Evolutionary conservation across 2,888 invertebrate genomes (phyloP), one percentile per base, ranked within the genome.

Genomic region (Xanthorhoe designata): DNA sequence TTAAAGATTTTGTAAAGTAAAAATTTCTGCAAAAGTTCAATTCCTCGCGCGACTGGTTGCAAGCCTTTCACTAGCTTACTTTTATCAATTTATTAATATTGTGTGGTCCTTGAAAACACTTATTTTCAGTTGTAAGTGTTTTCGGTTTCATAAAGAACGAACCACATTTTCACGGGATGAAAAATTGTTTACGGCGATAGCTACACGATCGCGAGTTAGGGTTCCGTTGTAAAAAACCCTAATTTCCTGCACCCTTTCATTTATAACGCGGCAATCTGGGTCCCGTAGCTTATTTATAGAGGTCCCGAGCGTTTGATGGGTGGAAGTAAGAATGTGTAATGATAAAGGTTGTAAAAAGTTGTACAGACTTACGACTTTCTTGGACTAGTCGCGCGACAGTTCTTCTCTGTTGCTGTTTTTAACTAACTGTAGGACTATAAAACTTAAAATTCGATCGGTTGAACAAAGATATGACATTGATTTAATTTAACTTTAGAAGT

Each of bases 201-300:
- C 82, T 85, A 85, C 85, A 86, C 84, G 84, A 80, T 80, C 77
- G 75, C 80, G 79, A 81, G 78, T 80, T 81, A 82, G 80, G 86
- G 85, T 85, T 84, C 83, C 87, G 90, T 84, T 85, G 85, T 91
- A 92, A 92, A 91, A 92, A 92, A 90, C 91, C 92, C 91, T 92
- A 92, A 93, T 93, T 92, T 92, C 92, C 91, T 89, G 88, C 87
- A 91, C 92, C 92, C 92, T 92, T 93, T 92, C 92, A 91, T 92
- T 92, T 92, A 90, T 92, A 87, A 85, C 89, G 86, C 84, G 84
- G 89, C 92, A 92, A 92, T 92, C 92, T 92, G 86, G 87, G 85
- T 84, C 80, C 87, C 84, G 87, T 86, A 86, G 88, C 88, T 92
- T 92, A 91, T 92, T 92, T 92, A 92, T 91, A 82, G 89, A 84